Evolutionary conservation across 2,113 vertebrate species (phyloP).

Genomic region (Dipodomys ordii): DNA sequence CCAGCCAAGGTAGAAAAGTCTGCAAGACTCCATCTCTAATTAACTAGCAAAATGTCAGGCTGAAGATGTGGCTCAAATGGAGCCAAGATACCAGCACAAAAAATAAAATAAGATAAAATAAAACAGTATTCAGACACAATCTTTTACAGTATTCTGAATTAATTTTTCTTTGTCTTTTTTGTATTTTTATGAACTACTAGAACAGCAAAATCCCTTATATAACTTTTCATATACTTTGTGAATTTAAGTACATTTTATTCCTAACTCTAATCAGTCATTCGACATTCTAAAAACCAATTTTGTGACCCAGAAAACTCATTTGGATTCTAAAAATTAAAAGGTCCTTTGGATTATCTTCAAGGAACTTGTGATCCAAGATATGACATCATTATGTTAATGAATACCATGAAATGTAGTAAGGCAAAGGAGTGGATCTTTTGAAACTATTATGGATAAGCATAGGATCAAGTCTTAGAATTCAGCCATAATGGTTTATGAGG

Average conservation of each 20-base stretch:
- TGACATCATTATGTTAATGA: background rate
- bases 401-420: background rate
- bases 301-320: background rate
- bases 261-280: background rate
- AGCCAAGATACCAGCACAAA: no score
- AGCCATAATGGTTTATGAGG: background rate
- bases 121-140: background rate
- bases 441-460: background rate
- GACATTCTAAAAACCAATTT: background rate
- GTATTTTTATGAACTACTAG: constrained; percentile 1
- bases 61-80: no score
- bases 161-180: background rate
- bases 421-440: background rate
- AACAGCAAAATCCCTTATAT: background rate
- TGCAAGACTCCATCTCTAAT: no score
- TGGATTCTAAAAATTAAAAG: background rate
- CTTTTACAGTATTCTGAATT: background rate
- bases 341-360: background rate
- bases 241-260: background rate
- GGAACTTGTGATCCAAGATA: background rate
- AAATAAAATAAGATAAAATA: no score
- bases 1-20: no score
- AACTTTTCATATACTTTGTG: background rate
- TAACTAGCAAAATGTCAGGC: no score
- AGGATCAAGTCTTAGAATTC: background rate